These are phyloP conservation scores for Mormyrus lacerda DNA, from an alignment of 2,113 vertebrate genomes.

Conservation along the genomic window DNA sequence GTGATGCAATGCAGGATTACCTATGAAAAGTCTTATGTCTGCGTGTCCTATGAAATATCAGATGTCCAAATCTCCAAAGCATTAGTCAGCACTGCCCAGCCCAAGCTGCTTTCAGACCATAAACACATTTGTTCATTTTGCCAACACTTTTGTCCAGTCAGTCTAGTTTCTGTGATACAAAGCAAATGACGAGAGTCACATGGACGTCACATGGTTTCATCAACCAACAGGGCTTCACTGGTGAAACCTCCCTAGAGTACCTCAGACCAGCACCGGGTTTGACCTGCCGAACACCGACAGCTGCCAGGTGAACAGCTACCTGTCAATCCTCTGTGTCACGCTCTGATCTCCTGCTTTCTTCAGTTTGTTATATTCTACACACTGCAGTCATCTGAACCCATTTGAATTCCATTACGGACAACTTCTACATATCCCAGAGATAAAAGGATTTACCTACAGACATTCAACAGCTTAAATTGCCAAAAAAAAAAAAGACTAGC, in stretches of 20 bases:
- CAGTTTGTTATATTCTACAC: background rate
- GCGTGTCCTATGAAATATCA: background rate
- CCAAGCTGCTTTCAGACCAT: background rate
- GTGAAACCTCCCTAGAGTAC: background rate
- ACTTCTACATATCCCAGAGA: background rate
- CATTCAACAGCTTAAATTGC: background rate
- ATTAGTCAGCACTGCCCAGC: background rate
- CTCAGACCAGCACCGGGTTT: background rate
- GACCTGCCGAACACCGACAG: background rate
- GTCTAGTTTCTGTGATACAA: background rate
- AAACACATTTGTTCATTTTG: background rate
- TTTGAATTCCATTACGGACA: background rate
- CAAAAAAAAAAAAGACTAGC: background rate
- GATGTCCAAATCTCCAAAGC: background rate
- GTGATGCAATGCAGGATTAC: background rate
- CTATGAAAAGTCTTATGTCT: background rate
- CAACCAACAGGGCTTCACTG: background rate
- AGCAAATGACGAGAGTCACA: background rate
- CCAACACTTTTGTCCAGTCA: background rate
- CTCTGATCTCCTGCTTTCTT: background rate
- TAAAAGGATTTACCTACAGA: background rate
- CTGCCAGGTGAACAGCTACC: background rate
- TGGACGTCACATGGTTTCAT: background rate
- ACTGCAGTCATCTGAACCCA: background rate
- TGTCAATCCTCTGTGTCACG: background rate